Conservation (phyloP, 2,888 invertebrate species). For the Nomada ruficornis region DNA sequence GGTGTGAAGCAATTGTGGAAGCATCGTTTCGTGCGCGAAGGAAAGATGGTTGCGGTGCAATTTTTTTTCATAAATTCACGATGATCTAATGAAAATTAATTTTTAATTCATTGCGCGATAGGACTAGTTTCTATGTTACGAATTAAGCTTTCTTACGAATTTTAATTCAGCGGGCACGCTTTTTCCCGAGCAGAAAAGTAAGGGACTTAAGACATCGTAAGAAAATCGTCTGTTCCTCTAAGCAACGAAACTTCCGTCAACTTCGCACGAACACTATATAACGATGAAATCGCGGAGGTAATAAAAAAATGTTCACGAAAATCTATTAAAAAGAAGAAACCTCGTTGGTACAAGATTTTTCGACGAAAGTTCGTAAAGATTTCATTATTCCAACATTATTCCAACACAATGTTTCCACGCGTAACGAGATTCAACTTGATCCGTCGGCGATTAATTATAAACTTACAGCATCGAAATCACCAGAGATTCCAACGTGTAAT, state of each 20-base stretch:
- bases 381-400: not conserved
- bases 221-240: not conserved
- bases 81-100: too few species aligned
- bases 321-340: not conserved
- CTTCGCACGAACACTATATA: not conserved
- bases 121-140: too few species aligned
- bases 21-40: too few species aligned
- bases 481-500: constrained; percentile 41
- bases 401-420: not conserved
- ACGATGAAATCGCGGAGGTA: constrained; percentile 7
- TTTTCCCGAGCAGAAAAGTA: not conserved
- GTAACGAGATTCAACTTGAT: not conserved
- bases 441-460: not conserved
- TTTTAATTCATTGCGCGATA: too few species aligned
- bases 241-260: not conserved
- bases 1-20: too few species aligned
- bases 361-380: not conserved
- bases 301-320: constrained; percentile 30
- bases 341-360: not conserved
- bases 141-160: too few species aligned
- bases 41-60: too few species aligned
- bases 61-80: too few species aligned
- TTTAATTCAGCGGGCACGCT: too few species aligned
- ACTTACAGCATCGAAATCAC: constrained; percentile 59
- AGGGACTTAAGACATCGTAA: not conserved